Evolutionary conservation across 2,113 vertebrate species (phyloP).

Genomic region (Oxygymnocypris stewartii): DNA sequence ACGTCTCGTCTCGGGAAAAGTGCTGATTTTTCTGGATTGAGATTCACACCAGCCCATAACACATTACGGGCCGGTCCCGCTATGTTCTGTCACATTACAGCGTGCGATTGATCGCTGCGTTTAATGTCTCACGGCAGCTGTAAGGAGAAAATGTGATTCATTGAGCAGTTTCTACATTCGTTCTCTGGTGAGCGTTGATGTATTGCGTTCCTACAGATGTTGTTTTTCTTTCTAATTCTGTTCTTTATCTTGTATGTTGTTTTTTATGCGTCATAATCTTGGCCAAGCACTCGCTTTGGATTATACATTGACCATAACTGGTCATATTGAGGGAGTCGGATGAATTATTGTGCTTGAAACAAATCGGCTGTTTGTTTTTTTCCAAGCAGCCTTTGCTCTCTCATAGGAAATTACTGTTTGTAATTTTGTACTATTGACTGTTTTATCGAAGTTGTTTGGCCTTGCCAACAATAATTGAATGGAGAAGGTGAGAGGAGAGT

Average conservation of each 20-base stretch:
- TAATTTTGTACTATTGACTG: no score
- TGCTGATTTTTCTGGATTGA: constrained; percentile 4
- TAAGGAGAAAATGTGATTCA: background rate
- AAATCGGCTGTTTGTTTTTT: constrained; percentile 58
- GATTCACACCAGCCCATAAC: constrained; percentile 39
- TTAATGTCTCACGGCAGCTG: background rate
- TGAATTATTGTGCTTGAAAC: constrained; percentile 61
- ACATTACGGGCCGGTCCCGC: constrained; percentile 36
- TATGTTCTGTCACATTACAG: constrained; percentile 37
- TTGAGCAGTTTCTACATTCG: background rate
- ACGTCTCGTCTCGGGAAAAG: background rate
- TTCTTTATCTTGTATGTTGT: background rate
- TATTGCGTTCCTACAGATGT: background rate
- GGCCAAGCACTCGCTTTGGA: background rate
- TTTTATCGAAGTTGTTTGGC: constrained; percentile 39
- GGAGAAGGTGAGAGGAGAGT: background rate
- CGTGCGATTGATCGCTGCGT: background rate
- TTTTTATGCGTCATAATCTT: background rate
- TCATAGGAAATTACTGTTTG: constrained; percentile 61
- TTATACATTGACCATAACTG: constrained; percentile 41
- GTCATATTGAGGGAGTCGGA: constrained; percentile 51
- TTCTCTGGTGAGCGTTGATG: background rate
- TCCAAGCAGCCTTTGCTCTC: constrained; percentile 46
- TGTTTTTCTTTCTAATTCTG: constrained; percentile 6
- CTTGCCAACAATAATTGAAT: constrained; percentile 46